phyloP scores from a whole-genome alignment of 2,797 vertebrate genomes.

The Artibeus lituratus region DNA sequence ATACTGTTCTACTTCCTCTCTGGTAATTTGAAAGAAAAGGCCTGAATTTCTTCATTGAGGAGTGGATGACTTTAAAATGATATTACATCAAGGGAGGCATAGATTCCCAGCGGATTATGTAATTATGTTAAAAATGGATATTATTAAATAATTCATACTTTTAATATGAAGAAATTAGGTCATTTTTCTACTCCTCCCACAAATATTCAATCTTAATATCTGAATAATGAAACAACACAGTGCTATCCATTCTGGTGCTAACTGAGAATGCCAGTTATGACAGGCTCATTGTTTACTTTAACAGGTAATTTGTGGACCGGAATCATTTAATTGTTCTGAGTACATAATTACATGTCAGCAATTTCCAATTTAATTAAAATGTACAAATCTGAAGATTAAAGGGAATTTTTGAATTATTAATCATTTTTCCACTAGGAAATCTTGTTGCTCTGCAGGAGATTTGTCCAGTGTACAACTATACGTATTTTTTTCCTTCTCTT shows the following conservation, averaged over 20 bases:
- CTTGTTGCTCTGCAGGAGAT: conserved; percentile 91
- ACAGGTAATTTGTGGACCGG: conserved; percentile 88
- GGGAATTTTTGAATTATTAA: conserved; percentile 91
- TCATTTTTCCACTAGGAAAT: conserved; percentile 91
- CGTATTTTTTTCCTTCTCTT: conserved; percentile 91
- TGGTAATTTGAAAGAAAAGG: conserved; percentile 39
- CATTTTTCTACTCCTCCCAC: conserved; percentile 78
- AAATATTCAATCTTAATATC: conserved; percentile 81
- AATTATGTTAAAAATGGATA: conserved; percentile 79
- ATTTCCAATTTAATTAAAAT: conserved; percentile 90
- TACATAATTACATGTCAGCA: conserved; percentile 88
- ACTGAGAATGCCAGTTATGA: conserved; percentile 80
- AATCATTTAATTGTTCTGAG: conserved; percentile 87
- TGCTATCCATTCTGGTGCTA: conserved; percentile 78
- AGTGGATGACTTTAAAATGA: conserved; percentile 40
- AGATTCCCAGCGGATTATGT: conserved; percentile 75
- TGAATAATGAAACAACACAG: conserved; percentile 79
- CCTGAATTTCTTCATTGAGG: conserved; percentile 56
- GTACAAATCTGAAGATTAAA: conserved; percentile 88
- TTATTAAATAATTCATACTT: conserved; percentile 81
- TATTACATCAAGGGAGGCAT: conserved; percentile 50
- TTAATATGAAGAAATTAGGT: conserved; percentile 75
- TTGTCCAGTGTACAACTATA: conserved; percentile 88
- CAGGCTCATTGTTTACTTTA: conserved; percentile 87
- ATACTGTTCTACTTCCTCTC: neutral